phyloP scores from a whole-genome alignment of 2,797 vertebrate genomes.

The Rhinichthys osculus region DNA sequence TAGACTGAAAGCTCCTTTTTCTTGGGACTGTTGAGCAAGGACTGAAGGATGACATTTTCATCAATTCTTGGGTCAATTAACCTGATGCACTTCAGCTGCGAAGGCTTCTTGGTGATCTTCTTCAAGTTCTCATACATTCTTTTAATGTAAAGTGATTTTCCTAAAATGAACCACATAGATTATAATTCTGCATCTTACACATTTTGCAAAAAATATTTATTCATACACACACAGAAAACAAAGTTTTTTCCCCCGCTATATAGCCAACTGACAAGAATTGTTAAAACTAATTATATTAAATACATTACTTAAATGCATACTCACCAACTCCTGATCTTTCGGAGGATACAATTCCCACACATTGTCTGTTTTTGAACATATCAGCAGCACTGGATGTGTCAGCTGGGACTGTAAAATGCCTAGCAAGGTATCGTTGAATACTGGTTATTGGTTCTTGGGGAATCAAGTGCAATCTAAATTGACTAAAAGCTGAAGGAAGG shows the following conservation, averaged over 20 bases:
- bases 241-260: background rate
- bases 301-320: conserved; percentile 55
- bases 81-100: conserved; percentile 82
- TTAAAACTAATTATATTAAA: background rate
- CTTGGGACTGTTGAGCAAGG: conserved; percentile 74
- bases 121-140: conserved; percentile 82
- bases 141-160: conserved; percentile 92
- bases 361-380: conserved; percentile 82
- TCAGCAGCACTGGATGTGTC: conserved; percentile 78
- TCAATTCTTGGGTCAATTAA: conserved; percentile 85
- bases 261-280: background rate
- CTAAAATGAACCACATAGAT: conserved; percentile 69
- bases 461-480: conserved; percentile 84
- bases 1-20: conserved; percentile 81
- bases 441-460: conserved; percentile 76
- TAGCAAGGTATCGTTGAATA: conserved; percentile 84
- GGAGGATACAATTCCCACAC: conserved; percentile 89
- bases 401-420: conserved; percentile 80
- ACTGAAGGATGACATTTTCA: conserved; percentile 84
- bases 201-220: background rate
- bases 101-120: conserved; percentile 53
- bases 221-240: background rate
- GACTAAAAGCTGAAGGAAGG: conserved; percentile 92
- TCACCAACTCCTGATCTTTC: conserved; percentile 91
- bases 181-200: background rate